Evolutionary conservation across 2,113 vertebrate genomes (phyloP), one percentile per base, ranked within the genome.

Genomic region (Parotia lawesii): DNA sequence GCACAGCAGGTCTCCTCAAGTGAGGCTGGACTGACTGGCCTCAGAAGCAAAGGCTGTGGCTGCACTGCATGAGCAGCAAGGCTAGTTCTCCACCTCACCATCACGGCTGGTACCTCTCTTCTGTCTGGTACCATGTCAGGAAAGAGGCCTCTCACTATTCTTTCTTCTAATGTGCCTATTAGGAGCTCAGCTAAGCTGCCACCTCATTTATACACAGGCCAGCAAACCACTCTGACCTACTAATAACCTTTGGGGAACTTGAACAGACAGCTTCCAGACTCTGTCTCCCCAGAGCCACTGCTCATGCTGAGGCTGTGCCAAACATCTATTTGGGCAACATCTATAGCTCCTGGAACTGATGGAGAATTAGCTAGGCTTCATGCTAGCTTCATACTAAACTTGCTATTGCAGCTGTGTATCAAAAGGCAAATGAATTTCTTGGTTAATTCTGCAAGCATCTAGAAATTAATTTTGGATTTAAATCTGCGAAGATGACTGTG

Each of bases 381-480:
- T 33, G 50, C 56, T 84, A 77, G 23, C 47, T 91, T 94, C 73
- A 86, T 58, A 78, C 44, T 69, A 0, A 1, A 79, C 58, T 85
- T 80, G n/a, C 40, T 80, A 70, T 16, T 94, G 71, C 47, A 79
- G 58, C 47, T 87, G 33, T 44, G 19, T 92, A 94, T 77, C 56
- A 85, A 85, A 89, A 87, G 48, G 29, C 18, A 87, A 92, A 77
- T 28, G 0, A 80, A 73, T 70, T 91, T 89, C 60, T 79, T 89
- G 40, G 54, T 66, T 91, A 92, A 74, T 79, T 87, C 56, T 67
- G 16, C 66, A 87, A 92, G 48, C 31, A 85, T 66, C 72, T 53
- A 85, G 74, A 91, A 90, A 94, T 83, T 86, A 77, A 83, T 56
- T 87, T 44, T 27, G 64, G n/a, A 89, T 74, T 95, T 90, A 67